A percentile compares a stretch with the other conserved stretches of the same genome.
These are phyloP conservation scores for Drosophila pseudotalamancana DNA, from an alignment of 2,888 invertebrate species.

Conservation along the genomic window DNA sequence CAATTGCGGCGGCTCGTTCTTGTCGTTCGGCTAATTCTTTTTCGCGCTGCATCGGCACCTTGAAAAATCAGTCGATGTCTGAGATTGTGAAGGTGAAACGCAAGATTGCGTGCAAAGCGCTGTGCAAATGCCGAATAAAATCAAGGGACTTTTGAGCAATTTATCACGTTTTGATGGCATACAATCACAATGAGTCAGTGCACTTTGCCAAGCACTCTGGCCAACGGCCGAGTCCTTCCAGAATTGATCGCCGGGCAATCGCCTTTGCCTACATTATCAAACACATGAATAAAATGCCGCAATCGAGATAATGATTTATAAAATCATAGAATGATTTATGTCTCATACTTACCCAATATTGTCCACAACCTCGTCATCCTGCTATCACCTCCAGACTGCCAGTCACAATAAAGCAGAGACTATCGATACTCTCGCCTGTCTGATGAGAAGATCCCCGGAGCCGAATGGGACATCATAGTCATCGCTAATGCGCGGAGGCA, in stretches of 20 bases:
- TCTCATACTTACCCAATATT: conserved; percentile 93
- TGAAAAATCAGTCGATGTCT: conserved; percentile 96
- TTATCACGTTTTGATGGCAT: conserved; percentile 99
- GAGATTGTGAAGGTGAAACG: conserved; percentile 99
- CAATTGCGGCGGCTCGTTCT: conserved; percentile 98
- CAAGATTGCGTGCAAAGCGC: conserved; percentile 98
- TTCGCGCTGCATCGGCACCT: conserved; percentile 99
- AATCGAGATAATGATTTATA: no score
- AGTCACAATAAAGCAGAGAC: conserved; percentile 99
- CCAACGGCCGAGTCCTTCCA: conserved; percentile 99
- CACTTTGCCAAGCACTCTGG: conserved; percentile 99
- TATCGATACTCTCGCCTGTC: conserved; percentile 99
- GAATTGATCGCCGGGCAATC: conserved; percentile 99
- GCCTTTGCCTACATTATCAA: conserved; percentile 99
- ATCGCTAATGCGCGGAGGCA: conserved; percentile 97
- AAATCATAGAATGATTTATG: no score
- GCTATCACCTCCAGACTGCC: conserved; percentile 99
- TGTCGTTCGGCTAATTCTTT: conserved; percentile 98
- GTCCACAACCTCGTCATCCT: conserved; percentile 99
- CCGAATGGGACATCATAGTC: conserved; percentile 99
- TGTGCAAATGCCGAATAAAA: conserved; percentile 99
- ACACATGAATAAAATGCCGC: no score
- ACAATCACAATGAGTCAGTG: conserved; percentile 99
- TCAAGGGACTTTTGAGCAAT: conserved; percentile 97
- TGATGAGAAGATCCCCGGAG: conserved; percentile 98